These are phyloP conservation scores for Zaprionus taronus DNA, from an alignment of 1,140 invertebrate genomes.

Conservation along the genomic window DNA sequence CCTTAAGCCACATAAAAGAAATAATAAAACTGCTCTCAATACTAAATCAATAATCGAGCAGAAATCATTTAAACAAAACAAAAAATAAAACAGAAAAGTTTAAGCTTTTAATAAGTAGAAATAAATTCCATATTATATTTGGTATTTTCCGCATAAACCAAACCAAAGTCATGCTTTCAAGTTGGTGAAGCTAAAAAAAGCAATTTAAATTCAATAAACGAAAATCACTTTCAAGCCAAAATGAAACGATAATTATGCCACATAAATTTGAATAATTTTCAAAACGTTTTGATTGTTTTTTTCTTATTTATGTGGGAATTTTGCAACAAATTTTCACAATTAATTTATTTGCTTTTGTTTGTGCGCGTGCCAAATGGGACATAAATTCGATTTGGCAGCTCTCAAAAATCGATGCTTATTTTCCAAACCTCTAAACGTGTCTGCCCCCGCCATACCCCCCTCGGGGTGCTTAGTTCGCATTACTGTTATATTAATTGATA, in stretches of 20 bases:
- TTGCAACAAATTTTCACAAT: constrained; percentile 24
- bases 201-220: background rate
- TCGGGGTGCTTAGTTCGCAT: background rate
- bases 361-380: constrained; percentile 25
- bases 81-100: background rate
- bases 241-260: background rate
- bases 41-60: background rate
- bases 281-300: constrained; percentile 6
- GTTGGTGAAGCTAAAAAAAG: background rate
- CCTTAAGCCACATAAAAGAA: background rate
- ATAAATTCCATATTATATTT: no score
- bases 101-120: background rate
- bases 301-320: background rate
- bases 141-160: no score
- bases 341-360: constrained; percentile 48
- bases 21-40: background rate
- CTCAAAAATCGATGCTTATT: constrained; percentile 8
- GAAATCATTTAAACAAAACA: background rate
- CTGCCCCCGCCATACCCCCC: background rate
- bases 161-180: background rate
- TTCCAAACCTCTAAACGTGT: background rate
- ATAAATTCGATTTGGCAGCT: constrained; percentile 39
- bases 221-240: background rate
- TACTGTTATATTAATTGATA: constrained; percentile 61
- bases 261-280: constrained; percentile 12